Base-by-base conservation (phyloP, 2,113 vertebrate genomes). In the Oxyruncus cristatus region DNA sequence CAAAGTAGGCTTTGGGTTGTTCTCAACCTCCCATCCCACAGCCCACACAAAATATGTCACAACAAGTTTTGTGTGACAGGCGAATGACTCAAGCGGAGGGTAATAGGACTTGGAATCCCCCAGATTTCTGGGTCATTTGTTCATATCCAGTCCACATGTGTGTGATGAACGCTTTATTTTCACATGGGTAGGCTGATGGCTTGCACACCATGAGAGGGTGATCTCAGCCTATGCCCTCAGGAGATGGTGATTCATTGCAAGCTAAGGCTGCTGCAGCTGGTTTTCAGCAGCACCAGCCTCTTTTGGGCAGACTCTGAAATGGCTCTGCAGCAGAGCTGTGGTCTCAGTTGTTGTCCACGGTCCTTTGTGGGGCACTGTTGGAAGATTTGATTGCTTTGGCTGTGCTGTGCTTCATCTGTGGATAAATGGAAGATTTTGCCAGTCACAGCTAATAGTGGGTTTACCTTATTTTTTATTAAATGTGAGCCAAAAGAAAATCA, bases 41-140 rank as follows among this genome's bases (percentile, higher is more conserved):
- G 33, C 85, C 73, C 47, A 47, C 76, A 65, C 44, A 75, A 74
- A 88, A 88, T 68, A 55, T 61, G 33, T 83, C 84, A 88, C 82
- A 66, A 20, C 55, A 61, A 80, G 42, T 42, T 91, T 68, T 28
- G 5, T 50, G 33, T 44, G 33, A 46, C 70, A 65, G 94, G 5
- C 83, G 71, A 80, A 88, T 72, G 79, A 63, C 50, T 92, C 47
- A 86, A 47, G 44, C 21, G 2, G 66, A 92, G 53, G 68, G 50
- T 52, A 85, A 63, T 39, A 49, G 68, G 63, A 68, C 65, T 89
- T 59, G 58, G 66, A 95, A 65, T 52, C 28, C 79, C 46, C 23
- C 53, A 56, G 5, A 86, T 94, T 91, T 96, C 76, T 89, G 87
- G 85, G 90, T 89, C 93, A 84, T 56, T 90, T 94, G 53, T 86